Evolutionary conservation across 1,140 invertebrate species (phyloP).

Genomic region (Drosophila navojoa): DNA sequence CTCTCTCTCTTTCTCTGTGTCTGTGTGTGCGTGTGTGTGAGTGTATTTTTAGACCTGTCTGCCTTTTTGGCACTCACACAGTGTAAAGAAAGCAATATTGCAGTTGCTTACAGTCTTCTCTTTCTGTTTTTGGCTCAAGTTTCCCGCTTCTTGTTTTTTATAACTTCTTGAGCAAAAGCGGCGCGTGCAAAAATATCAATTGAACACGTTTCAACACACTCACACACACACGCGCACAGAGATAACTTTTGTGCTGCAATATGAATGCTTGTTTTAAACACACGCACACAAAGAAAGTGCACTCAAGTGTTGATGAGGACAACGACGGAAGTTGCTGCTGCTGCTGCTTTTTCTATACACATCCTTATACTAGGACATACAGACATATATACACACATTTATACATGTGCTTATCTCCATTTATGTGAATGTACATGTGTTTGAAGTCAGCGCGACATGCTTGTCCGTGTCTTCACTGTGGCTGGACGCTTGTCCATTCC

Average conservation of each 20-base stretch:
- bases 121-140: conserved; percentile 35
- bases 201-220: conserved; percentile 77
- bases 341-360: conserved; percentile 10
- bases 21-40: conserved; percentile 11
- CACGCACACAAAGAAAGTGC: conserved; percentile 32
- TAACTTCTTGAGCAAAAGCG: conserved; percentile 64
- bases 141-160: conserved; percentile 70
- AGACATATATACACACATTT: conserved; percentile 9
- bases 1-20: background rate
- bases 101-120: conserved; percentile 54
- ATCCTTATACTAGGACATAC: background rate
- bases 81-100: conserved; percentile 63
- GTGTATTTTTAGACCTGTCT: conserved; percentile 71
- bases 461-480: conserved; percentile 9
- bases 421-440: background rate
- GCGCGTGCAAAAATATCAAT: conserved; percentile 82
- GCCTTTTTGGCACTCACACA: conserved; percentile 56
- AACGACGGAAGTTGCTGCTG: conserved; percentile 58
- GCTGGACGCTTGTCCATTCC: conserved; percentile 51
- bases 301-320: conserved; percentile 54
- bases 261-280: conserved; percentile 51
- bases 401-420: conserved; percentile 5
- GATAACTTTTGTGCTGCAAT: conserved; percentile 44
- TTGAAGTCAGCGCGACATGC: conserved; percentile 8
- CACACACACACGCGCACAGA: background rate